Percentiles rank a stretch among this genome's conserved stretches.
These are phyloP conservation scores for Neomorphus geoffroyi DNA, from an alignment of 2,797 vertebrate species.

Conservation along the genomic window DNA sequence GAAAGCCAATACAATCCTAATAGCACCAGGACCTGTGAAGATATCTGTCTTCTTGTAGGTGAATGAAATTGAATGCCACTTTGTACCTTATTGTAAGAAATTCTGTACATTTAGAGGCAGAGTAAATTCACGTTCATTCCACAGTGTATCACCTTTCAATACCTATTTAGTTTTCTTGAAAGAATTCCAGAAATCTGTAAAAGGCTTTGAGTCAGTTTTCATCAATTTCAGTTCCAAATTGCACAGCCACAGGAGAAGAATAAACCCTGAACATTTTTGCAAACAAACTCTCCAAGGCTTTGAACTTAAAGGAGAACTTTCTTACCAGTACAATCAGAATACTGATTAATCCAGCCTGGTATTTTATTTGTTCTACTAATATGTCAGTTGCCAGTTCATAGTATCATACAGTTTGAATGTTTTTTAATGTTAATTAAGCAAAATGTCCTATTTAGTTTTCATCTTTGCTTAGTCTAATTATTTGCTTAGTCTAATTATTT, in stretches of 20 bases:
- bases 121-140: not conserved
- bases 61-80: not conserved
- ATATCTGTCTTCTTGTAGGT: not conserved
- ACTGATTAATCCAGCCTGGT: not conserved
- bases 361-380: not conserved
- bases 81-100: not conserved
- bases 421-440: not conserved
- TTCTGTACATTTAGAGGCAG: not conserved
- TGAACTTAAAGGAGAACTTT: not conserved
- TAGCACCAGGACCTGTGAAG: not conserved
- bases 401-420: not conserved
- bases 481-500: not conserved
- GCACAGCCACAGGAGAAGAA: not conserved
- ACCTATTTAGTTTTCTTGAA: not conserved
- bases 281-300: not conserved
- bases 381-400: not conserved
- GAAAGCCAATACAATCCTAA: not conserved
- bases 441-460: not conserved
- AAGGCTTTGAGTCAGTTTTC: not conserved
- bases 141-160: not conserved
- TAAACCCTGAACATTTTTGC: not conserved
- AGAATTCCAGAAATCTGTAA: not conserved
- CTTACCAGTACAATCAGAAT: not conserved
- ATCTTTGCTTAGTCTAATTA: not conserved
- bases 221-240: not conserved